Evolutionary conservation across 1,140 invertebrate genomes (phyloP).

Genomic region (Cydia amplana): DNA sequence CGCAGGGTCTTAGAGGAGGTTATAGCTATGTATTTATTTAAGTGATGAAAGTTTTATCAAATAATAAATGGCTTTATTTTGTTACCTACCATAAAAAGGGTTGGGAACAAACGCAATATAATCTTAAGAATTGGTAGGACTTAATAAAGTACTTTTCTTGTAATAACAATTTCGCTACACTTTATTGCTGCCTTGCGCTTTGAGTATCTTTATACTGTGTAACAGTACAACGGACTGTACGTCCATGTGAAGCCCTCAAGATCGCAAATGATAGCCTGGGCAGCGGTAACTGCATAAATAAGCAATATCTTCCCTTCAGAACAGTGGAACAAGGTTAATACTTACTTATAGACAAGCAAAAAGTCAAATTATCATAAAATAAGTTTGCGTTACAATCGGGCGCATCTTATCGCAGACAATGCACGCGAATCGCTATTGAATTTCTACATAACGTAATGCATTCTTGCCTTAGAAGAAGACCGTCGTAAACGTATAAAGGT

Average conservation of each 20-base stretch:
- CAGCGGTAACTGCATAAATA: background rate
- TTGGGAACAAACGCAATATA: too few species aligned
- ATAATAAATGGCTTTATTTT: too few species aligned
- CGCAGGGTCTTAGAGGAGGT: too few species aligned
- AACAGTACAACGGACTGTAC: background rate
- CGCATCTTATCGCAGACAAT: constrained; percentile 29
- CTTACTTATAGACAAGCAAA: constrained; percentile 27
- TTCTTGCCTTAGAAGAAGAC: constrained; percentile 3
- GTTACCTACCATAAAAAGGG: too few species aligned
- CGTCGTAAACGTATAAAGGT: background rate
- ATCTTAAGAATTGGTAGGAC: too few species aligned
- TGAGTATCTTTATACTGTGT: too few species aligned
- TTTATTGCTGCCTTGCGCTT: too few species aligned
- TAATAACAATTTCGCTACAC: too few species aligned
- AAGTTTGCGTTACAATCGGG: constrained; percentile 28
- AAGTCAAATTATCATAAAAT: constrained; percentile 27
- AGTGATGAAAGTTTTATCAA: too few species aligned
- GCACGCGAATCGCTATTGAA: constrained; percentile 25
- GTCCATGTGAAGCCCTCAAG: background rate
- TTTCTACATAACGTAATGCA: constrained; percentile 25
- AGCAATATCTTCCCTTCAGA: background rate
- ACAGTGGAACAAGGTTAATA: constrained; percentile 30
- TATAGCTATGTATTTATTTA: too few species aligned
- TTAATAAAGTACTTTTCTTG: too few species aligned
- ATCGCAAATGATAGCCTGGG: constrained; percentile 4